Conservation (phyloP, 2,113 vertebrate species). For the Gulo gulo region DNA sequence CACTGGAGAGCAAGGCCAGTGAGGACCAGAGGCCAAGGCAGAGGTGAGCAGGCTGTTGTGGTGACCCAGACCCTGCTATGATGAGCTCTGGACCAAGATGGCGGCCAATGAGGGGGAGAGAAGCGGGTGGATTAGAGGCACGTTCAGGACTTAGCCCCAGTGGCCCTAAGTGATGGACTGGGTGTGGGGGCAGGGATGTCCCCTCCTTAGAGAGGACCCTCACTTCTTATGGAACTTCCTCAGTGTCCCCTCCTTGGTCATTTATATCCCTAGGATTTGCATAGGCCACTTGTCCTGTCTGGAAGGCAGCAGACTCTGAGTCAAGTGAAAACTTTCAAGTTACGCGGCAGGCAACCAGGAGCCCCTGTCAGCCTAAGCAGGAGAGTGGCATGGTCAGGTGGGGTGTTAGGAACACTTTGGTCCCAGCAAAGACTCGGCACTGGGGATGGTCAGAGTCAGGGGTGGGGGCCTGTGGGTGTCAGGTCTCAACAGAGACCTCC, state of each 20-base stretch:
- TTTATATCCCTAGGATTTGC: neutral
- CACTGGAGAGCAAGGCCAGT: neutral
- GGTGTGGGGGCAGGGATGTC: neutral
- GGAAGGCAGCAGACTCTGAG: neutral
- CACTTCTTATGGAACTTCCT: neutral
- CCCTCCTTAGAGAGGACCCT: neutral
- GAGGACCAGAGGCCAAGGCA: neutral
- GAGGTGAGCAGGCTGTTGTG: rapidly evolving
- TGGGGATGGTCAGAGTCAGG: neutral
- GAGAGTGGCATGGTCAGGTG: neutral
- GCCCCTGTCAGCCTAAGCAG: neutral
- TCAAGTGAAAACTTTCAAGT: neutral
- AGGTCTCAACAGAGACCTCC: neutral
- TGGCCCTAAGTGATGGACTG: neutral
- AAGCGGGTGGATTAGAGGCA: too few species aligned
- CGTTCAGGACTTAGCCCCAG: rapidly evolving
- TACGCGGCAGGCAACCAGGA: neutral
- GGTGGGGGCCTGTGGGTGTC: rapidly evolving
- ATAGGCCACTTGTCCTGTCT: neutral
- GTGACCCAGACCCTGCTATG: neutral
- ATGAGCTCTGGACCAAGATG: neutral
- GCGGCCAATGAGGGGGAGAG: rapidly evolving
- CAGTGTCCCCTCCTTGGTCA: neutral
- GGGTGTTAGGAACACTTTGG: neutral
- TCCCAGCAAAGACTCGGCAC: neutral